phyloP scores from a whole-genome alignment of 37 sponge, comb jelly and placozoan genomes.

The Hormiphora californensis region DNA sequence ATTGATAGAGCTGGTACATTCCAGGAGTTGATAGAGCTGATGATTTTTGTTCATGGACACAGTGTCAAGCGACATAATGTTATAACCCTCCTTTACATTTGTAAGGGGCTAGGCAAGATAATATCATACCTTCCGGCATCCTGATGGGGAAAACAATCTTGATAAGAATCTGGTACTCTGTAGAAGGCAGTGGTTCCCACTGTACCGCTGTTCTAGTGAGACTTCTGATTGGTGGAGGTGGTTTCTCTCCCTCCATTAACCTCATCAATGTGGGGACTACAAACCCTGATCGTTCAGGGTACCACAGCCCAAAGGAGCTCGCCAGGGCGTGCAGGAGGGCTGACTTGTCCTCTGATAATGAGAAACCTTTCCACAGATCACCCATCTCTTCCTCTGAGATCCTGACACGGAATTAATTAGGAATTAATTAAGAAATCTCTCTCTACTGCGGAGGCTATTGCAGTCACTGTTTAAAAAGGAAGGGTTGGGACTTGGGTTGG shows the following conservation, averaged over 20 bases:
- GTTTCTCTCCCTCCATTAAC: background rate
- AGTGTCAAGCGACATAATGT: no score
- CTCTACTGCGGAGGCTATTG: no score
- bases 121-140: slow-evolving; percentile 45
- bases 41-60: no score
- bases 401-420: background rate
- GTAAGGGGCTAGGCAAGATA: no score
- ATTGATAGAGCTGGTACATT: no score
- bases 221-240: background rate
- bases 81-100: no score
- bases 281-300: slow-evolving; percentile 7
- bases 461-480: no score
- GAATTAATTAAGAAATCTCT: no score
- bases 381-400: background rate
- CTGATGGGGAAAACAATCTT: slow-evolving; percentile 25
- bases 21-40: no score
- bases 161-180: slow-evolving; percentile 47
- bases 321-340: slow-evolving; percentile 23
- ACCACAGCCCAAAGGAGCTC: slow-evolving; percentile 44
- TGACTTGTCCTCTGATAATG: background rate
- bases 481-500: no score
- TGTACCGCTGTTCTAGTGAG: background rate
- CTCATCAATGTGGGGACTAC: slow-evolving; percentile 32
- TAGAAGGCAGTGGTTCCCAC: background rate
- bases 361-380: background rate